A percentile compares a stretch with the other conserved stretches of the same genome.
These are phyloP conservation scores for Triops longicaudatus DNA, from an alignment of 1,140 invertebrate species.

Conservation along the genomic window DNA sequence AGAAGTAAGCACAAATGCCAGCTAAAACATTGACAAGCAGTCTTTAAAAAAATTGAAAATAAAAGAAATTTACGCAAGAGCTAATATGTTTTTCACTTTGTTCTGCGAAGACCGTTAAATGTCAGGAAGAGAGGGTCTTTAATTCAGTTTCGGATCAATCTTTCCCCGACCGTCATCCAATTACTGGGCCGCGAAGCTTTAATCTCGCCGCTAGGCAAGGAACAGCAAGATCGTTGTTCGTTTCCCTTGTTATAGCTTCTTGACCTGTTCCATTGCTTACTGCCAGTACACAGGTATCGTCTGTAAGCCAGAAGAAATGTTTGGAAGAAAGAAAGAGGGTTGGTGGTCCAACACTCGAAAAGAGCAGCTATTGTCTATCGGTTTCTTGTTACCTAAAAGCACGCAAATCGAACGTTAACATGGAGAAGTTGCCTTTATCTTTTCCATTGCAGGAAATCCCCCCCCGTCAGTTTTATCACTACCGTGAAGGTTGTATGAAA, in stretches of 20 bases:
- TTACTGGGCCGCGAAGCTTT: background rate
- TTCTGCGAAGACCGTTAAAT: background rate
- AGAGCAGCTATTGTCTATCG: background rate
- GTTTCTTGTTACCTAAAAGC: constrained; percentile 7
- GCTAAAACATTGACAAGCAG: no score
- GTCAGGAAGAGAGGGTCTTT: background rate
- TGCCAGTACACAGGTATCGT: background rate
- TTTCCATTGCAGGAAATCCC: background rate
- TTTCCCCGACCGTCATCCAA: background rate
- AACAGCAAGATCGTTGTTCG: background rate
- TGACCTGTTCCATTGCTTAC: background rate
- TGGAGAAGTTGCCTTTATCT: background rate
- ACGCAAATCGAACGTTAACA: background rate
- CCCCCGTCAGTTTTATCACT: background rate
- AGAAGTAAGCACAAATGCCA: no score
- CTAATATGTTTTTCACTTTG: background rate
- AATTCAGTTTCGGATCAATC: background rate
- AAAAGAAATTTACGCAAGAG: no score
- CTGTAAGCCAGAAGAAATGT: background rate
- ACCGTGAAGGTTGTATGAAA: background rate
- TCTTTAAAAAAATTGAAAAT: no score
- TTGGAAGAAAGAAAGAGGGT: no score
- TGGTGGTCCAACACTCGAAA: no score
- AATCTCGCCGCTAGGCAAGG: background rate
- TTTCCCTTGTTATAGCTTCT: background rate